Percentiles rank a stretch among this genome's conserved stretches.
These are phyloP conservation scores for Tetranychus truncatus DNA, from an alignment of 2,888 invertebrate species.

Conservation along the genomic window DNA sequence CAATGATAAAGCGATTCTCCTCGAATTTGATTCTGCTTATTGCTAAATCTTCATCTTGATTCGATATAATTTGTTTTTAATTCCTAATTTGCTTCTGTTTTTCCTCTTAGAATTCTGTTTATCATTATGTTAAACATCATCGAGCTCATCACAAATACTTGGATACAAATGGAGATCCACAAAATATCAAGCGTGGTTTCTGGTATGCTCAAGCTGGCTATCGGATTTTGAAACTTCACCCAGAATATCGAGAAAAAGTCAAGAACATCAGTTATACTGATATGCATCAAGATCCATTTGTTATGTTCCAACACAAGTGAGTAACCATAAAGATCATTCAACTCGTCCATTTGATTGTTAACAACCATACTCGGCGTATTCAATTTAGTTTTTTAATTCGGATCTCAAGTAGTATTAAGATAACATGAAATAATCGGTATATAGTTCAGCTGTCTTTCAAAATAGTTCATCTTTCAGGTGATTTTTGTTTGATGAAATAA, in stretches of 20 bases:
- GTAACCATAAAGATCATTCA: not conserved
- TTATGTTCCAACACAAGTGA: constrained; percentile 11
- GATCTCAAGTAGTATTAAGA: no score
- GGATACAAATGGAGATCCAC: constrained; percentile 12
- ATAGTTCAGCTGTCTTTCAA: no score
- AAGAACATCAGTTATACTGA: constrained; percentile 5
- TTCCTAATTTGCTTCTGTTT: not conserved
- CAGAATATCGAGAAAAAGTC: not conserved
- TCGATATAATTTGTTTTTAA: not conserved
- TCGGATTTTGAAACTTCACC: not conserved
- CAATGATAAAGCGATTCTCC: no score
- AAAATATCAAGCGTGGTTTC: constrained; percentile 8
- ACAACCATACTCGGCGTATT: no score
- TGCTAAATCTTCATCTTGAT: not conserved
- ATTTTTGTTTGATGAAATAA: no score
- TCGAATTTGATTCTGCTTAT: no score
- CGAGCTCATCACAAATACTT: constrained; percentile 11
- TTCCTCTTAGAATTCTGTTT: not conserved
- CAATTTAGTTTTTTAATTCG: no score
- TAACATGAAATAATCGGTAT: no score
- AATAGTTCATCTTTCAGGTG: no score
- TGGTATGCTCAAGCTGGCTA: constrained; percentile 10
- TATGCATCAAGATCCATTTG: constrained; percentile 7
- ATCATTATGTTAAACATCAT: constrained; percentile 9
- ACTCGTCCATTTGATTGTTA: no score